A percentile compares a stretch with the other conserved stretches of the same genome.
These are phyloP conservation scores for Danio tinwini DNA, from an alignment of 2,797 vertebrate species.

Conservation along the genomic window DNA sequence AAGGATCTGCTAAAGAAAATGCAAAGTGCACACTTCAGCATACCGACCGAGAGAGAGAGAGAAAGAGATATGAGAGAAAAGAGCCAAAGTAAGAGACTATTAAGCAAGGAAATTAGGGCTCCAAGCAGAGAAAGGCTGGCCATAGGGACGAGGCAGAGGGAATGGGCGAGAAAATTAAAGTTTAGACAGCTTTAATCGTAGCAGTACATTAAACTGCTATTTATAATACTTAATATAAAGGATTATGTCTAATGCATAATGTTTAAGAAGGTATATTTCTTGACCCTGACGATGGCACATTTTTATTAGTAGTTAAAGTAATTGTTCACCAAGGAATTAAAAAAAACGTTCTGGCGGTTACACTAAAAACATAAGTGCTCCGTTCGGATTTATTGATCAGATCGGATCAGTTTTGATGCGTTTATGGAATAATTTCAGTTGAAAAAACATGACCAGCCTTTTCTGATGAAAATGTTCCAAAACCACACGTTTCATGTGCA, in stretches of 20 bases:
- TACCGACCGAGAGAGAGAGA: conserved; percentile 61
- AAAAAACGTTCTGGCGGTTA: too few relatives aligned
- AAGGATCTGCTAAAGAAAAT: conserved; percentile 63
- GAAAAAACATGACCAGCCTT: too few relatives aligned
- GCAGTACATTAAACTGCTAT: background rate
- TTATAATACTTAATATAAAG: background rate
- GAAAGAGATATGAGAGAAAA: conserved; percentile 43
- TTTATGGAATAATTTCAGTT: too few relatives aligned
- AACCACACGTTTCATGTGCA: too few relatives aligned
- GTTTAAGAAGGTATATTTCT: background rate
- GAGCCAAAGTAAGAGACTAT: conserved; percentile 54
- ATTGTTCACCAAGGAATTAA: too few relatives aligned
- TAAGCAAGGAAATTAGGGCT: conserved; percentile 37
- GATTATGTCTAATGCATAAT: background rate
- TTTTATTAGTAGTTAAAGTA: background rate
- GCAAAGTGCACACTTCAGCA: conserved; percentile 75
- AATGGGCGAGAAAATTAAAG: background rate
- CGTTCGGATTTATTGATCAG: too few relatives aligned
- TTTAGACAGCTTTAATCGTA: conserved; percentile 3
- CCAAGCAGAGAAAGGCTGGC: background rate
- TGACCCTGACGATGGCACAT: background rate
- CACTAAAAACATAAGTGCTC: too few relatives aligned
- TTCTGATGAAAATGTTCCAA: too few relatives aligned
- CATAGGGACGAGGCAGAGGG: background rate
- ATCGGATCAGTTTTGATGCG: too few relatives aligned